Percentiles rank a stretch among this genome's conserved stretches.
Evolutionary conservation across 1,140 invertebrate genomes (phyloP).

Genomic region (Acromyrmex charruanus): DNA sequence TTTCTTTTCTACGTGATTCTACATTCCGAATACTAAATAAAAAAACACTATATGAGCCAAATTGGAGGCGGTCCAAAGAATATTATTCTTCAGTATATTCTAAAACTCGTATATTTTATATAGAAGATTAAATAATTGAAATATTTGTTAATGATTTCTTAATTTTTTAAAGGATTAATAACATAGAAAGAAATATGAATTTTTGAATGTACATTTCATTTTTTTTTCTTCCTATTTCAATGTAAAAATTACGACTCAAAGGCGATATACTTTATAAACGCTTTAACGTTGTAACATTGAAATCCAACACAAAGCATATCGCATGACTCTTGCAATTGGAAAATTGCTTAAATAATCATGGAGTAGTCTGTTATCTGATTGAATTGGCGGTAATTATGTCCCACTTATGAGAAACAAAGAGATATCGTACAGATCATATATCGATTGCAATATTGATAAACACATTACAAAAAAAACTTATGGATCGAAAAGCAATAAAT

Average conservation of each 20-base stretch:
- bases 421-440: not conserved
- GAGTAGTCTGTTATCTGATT: conserved; percentile 36
- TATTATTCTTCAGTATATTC: not conserved
- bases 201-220: too few species aligned
- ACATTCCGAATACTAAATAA: too few species aligned
- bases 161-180: not conserved
- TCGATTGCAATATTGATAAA: not conserved
- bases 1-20: too few species aligned
- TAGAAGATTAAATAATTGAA: not conserved
- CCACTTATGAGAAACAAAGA: conserved; percentile 10
- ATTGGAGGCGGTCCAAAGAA: too few species aligned
- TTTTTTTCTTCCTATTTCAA: not conserved
- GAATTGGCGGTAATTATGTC: conserved; percentile 65
- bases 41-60: too few species aligned
- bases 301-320: conserved; percentile 36
- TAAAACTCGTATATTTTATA: not conserved
- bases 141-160: not conserved
- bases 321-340: conserved; percentile 71
- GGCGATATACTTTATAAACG: not conserved
- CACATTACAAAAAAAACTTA: not conserved
- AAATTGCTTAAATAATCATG: conserved; percentile 71
- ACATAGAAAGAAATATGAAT: not conserved
- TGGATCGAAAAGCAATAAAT: not conserved
- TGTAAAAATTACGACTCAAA: not conserved
- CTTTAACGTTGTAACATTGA: conserved; percentile 38